These are phyloP conservation scores for Micropoecilia bifurca DNA, from an alignment of 2,797 vertebrate species.

Conservation along the genomic window DNA sequence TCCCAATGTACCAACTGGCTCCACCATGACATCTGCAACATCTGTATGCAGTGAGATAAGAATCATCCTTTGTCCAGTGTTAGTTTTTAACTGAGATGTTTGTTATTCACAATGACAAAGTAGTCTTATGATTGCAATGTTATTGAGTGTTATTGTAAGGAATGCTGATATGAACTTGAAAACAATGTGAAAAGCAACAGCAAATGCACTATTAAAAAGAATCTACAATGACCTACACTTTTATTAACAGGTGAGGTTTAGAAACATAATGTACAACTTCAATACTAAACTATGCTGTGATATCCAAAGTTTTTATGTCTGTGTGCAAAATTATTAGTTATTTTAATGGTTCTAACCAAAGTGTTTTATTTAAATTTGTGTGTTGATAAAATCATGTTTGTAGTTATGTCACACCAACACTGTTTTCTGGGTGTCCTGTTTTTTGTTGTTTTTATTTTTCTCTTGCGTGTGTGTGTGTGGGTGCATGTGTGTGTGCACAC, in stretches of 20 bases:
- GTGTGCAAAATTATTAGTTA: constrained; percentile 6
- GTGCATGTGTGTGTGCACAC: constrained; percentile 5
- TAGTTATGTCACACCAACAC: constrained; percentile 23
- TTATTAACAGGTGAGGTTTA: background rate
- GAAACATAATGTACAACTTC: background rate
- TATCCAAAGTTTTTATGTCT: background rate
- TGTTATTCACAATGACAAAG: background rate
- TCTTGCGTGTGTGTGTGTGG: constrained; percentile 9
- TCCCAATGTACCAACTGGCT: background rate
- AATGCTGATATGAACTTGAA: background rate
- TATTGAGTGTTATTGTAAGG: background rate
- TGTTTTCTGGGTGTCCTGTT: constrained; percentile 3
- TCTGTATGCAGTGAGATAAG: background rate
- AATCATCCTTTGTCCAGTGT: background rate
- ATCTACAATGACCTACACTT: constrained; percentile 1
- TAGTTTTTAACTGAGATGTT: background rate
- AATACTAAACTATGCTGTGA: background rate
- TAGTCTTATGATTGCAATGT: background rate
- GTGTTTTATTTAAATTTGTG: constrained; percentile 1
- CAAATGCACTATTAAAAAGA: background rate
- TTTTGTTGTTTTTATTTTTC: background rate
- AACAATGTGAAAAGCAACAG: background rate
- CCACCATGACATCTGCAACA: background rate
- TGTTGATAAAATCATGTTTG: constrained; percentile 5
- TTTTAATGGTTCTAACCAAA: constrained; percentile 5